phyloP scores from a whole-genome alignment of 2,888 invertebrate species.

The Ditylenchus weischeri region DNA sequence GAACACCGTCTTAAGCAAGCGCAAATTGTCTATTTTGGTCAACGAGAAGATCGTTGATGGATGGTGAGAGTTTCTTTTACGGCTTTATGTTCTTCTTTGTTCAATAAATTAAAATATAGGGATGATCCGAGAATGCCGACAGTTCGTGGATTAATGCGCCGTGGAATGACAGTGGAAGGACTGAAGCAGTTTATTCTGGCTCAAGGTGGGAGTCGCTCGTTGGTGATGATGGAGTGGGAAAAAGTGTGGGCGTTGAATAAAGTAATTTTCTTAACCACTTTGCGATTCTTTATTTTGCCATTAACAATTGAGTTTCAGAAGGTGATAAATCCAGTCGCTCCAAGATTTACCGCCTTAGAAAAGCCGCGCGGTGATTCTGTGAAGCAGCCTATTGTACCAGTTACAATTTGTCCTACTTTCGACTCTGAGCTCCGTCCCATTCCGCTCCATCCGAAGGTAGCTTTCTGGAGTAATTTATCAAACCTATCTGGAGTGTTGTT shows the following conservation, averaged over 20 bases:
- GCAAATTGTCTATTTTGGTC: constrained; percentile 97
- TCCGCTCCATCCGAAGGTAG: constrained; percentile 39
- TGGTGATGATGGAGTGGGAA: constrained; percentile 99
- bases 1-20: constrained; percentile 92
- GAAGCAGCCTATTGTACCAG: constrained; percentile 63
- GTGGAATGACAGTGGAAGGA: constrained; percentile 96
- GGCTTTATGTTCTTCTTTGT: no score
- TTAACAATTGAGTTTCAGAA: constrained; percentile 64
- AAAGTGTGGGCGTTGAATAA: constrained; percentile 99
- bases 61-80: constrained; percentile 67
- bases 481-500: constrained; percentile 59
- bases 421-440: constrained; percentile 62
- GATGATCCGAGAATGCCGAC: constrained; percentile 98
- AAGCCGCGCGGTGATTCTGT: neutral
- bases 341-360: constrained; percentile 78
- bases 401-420: constrained; percentile 65
- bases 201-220: constrained; percentile 89
- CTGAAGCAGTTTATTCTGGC: constrained; percentile 92
- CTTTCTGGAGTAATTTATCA: neutral
- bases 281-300: constrained; percentile 78
- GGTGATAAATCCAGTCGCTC: constrained; percentile 91
- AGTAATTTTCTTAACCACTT: constrained; percentile 91
- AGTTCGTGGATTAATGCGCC: constrained; percentile 86
- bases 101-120: constrained; percentile 63
- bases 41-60: constrained; percentile 88